Conservation (phyloP, 1,140 invertebrate genomes). For the Heterodera schachtii region DNA sequence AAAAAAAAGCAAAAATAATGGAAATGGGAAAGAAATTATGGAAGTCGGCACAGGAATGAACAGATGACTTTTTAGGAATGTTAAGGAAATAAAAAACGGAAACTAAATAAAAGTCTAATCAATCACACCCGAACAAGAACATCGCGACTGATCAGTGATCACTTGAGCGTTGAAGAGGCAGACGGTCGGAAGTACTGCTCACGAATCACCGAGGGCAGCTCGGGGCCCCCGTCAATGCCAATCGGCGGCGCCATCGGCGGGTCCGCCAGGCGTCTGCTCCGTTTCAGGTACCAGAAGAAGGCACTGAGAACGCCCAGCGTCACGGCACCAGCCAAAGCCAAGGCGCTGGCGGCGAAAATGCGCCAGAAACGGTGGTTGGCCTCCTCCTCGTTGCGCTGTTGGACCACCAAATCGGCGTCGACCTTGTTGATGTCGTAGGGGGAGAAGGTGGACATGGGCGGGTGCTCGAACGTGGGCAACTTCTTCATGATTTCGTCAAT, state of each 20-base stretch:
- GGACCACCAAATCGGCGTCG: conserved; percentile 55
- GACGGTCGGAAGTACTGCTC: conserved; percentile 24
- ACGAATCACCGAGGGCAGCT: conserved; percentile 19
- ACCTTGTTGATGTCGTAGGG: conserved; percentile 64
- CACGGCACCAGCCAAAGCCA: conserved; percentile 54
- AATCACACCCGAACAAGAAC: neutral
- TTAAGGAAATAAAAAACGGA: neutral
- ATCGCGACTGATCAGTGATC: neutral
- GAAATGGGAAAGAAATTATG: neutral
- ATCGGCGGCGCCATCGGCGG: neutral
- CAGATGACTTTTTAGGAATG: neutral
- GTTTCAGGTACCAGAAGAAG: conserved; percentile 50
- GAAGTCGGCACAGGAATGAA: conserved; percentile 2
- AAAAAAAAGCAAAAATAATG: neutral
- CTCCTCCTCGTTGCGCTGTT: conserved; percentile 34
- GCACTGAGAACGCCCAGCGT: conserved; percentile 49
- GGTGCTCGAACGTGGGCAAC: conserved; percentile 58
- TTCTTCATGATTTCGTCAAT: conserved; percentile 61
- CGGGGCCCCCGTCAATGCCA: conserved; percentile 2
- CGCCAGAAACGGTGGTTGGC: conserved; percentile 24
- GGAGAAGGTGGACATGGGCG: conserved; percentile 54
- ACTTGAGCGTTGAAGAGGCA: conserved; percentile 30
- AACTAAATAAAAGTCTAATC: neutral
- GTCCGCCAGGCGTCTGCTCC: neutral
- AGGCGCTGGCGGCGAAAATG: conserved; percentile 55